Base-by-base conservation (phyloP, 2,113 vertebrate genomes). In the Thunnus maccoyii region DNA sequence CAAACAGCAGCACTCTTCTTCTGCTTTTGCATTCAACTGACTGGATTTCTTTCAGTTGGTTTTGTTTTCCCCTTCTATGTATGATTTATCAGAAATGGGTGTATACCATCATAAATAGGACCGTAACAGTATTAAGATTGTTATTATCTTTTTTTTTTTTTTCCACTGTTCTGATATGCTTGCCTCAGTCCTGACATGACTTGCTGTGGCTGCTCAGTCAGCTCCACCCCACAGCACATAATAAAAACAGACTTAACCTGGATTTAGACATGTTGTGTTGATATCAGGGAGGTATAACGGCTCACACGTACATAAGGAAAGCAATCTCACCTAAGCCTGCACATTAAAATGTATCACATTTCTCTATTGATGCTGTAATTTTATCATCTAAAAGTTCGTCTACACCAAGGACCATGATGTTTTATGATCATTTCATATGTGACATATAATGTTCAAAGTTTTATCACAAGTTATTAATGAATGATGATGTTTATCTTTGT, bases 141-240 rank as follows among this genome's bases (percentile, higher is more conserved):
- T 48, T 68, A 20, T 32, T 48, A 65, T 67, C 14, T 46, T 80
- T 20, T 55, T 67, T 41, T 82, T 48, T 78, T 72, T 76, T 22
- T 22, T 22, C 22, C 58, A 2, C 3, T 64, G 11, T 30, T 66
- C 15, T 15, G 5, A 74, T 50, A 46, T 41, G 5, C 25, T 14
- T 68, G 55, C 17, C 44, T 36, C 27, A 7, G 22, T 70, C 52
- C 22, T 83, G 73, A 78, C 41, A 57, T 51, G 25, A 79, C 56
- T 55, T 48, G 52, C 41, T 50, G 10, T n/a, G 44, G 50, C 55
- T 44, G 54, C 54, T 61, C 67, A 64, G 36, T 32, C 30, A 47
- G 30, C 64, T 67, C 79, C 64, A 68, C 41, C 60, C 50, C 11
- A 15, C 55, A 25, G 47, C 41, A 47, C n/a, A 27, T 55, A 78